A percentile compares a stretch with the other conserved stretches of the same genome.
Conservation (phyloP, 2,113 vertebrate species). For the Electrona antarctica region DNA sequence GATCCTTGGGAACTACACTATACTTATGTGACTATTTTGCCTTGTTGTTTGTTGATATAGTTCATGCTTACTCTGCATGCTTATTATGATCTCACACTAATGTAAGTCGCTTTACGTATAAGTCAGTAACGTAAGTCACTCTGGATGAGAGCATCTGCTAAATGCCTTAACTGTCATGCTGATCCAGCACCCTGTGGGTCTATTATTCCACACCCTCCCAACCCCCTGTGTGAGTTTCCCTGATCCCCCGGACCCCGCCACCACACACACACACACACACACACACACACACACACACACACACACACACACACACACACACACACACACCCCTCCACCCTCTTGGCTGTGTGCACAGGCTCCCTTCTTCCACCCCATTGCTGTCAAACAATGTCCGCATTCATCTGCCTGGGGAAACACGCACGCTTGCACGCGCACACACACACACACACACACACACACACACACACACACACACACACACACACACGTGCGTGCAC, state of each 20-base stretch:
- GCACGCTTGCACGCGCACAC: not conserved
- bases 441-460: not conserved
- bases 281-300: no score
- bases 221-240: constrained; percentile 55
- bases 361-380: constrained; percentile 72
- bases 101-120: not conserved
- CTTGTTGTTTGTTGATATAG: not conserved
- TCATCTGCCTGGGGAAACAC: constrained; percentile 56
- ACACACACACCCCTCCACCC: constrained; percentile 31
- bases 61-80: not conserved
- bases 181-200: not conserved
- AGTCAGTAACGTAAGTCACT: constrained; percentile 8
- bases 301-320: not conserved
- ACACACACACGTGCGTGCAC: not conserved
- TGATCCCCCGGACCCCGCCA: constrained; percentile 46
- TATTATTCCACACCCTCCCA: constrained; percentile 36
- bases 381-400: constrained; percentile 75
- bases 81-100: not conserved
- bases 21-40: no score
- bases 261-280: not conserved
- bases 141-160: constrained; percentile 40
- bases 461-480: constrained; percentile 12
- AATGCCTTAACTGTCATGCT: constrained; percentile 10
- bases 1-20: no score
- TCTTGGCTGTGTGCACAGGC: constrained; percentile 44